Percentiles rank a stretch among this genome's conserved stretches.
phyloP scores from a whole-genome alignment of 2,797 vertebrate species.

The Manis javanica region DNA sequence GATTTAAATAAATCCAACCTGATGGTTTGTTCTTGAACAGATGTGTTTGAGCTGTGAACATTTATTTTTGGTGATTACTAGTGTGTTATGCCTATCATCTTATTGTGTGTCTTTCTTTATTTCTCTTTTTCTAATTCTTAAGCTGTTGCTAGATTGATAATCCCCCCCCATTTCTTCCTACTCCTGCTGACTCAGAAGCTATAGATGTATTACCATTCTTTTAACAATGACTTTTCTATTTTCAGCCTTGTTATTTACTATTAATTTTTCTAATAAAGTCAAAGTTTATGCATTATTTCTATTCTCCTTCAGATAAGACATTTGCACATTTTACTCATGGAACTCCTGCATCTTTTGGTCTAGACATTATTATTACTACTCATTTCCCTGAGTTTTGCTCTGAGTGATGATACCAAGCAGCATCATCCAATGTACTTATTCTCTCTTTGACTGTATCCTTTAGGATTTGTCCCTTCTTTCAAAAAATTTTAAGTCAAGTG shows the following conservation, averaged over 20 bases:
- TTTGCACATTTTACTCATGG: not conserved
- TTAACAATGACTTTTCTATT: not conserved
- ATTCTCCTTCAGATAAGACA: not conserved
- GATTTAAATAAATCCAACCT: not conserved
- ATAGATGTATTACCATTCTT: not conserved
- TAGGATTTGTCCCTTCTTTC: not conserved
- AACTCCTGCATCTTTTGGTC: not conserved
- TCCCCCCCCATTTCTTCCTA: not conserved
- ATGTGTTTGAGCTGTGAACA: not conserved
- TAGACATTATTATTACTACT: not conserved
- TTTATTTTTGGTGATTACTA: not conserved
- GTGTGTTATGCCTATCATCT: not conserved
- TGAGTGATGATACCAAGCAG: not conserved
- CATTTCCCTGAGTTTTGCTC: not conserved
- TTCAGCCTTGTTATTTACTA: not conserved
- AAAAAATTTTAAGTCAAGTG: not conserved
- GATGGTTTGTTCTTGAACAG: not conserved
- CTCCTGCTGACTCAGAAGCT: not conserved
- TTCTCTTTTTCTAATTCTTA: not conserved
- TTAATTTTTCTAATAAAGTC: slow-evolving; percentile 34
- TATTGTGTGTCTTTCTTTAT: not conserved
- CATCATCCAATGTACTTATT: not conserved
- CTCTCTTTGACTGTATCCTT: not conserved
- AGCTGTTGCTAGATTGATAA: not conserved
- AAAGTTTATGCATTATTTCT: not conserved